phyloP scores from a whole-genome alignment of 2,888 invertebrate genomes.

The Lochmaea capreae region DNA sequence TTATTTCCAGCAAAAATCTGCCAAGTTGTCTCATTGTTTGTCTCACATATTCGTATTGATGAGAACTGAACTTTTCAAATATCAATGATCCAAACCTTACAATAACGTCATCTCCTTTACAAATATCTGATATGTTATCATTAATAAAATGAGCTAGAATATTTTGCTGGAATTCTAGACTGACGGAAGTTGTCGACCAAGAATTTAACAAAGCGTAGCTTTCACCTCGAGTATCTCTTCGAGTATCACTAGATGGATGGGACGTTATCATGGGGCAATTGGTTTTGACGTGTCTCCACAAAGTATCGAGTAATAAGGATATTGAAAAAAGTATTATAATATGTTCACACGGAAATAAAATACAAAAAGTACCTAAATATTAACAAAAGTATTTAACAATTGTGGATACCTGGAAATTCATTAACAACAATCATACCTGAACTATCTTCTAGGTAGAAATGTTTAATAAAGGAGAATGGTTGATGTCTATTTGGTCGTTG shows the following conservation, averaged over 20 bases:
- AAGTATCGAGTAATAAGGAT: neutral
- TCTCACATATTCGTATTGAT: constrained; percentile 23
- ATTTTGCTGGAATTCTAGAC: constrained; percentile 15
- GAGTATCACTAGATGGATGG: neutral
- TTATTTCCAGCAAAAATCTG: constrained; percentile 14
- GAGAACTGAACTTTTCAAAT: constrained; percentile 18
- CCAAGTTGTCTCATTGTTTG: constrained; percentile 24
- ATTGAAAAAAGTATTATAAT: no score
- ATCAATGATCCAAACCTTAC: constrained; percentile 16
- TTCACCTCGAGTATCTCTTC: constrained; percentile 19
- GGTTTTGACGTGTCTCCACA: constrained; percentile 18
- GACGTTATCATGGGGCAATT: constrained; percentile 9
- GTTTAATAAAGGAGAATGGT: no score
- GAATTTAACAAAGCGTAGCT: constrained; percentile 20
- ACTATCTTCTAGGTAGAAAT: no score
- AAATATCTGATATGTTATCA: constrained; percentile 18
- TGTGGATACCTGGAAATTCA: no score
- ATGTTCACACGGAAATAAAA: no score
- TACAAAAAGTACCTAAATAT: no score
- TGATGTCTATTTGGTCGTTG: no score
- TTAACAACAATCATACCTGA: no score
- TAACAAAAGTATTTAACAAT: no score
- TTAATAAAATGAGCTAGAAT: constrained; percentile 9
- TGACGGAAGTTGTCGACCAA: neutral
- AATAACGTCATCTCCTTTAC: constrained; percentile 12